Base-by-base conservation (phyloP, 2,888 invertebrate genomes). In the Eupithecia tripunctaria region DNA sequence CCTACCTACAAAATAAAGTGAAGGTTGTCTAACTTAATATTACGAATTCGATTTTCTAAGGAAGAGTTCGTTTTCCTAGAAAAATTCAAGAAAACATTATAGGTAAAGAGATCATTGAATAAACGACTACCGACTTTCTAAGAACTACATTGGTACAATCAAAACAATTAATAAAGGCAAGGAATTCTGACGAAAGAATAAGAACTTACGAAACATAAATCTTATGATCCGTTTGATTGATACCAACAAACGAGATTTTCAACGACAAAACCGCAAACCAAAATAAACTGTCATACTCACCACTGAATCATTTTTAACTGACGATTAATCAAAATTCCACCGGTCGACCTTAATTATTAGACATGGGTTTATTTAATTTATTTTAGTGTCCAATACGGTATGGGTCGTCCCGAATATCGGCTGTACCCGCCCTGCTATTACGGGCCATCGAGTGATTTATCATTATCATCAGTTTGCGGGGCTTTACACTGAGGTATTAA, bases 271-370 rank as follows among this genome's bases (percentile, higher is more conserved):
- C 67, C 29, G 43, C 64, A 70, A 56, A 70, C 36, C 51, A 68
- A 70, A 68, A 75, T 74, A 72, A 74, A 77, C 71, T 80, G 80
- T 79, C 81, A 78, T 71, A 75, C 78, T 78, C 77, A 71, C 69
- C 75, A 76, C 71, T 76, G 78, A 80, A 79, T 80, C 78, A 77
- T 75, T 68, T 73, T 69, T 65, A 76, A 71, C 70, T 5, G 77
- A 68, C 84, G 79, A 84, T 86, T 84, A 85, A 84, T 86, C 85
- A 86, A 85, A 85, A 82, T 80, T 84, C 84, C 84, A 82, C 81
- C 80, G 81, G 75, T 80, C 81, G 72, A 79, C 82, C 82, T 84
- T 86, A 85, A 85, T 86, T 86, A 85, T 84, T 85, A 86, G 84
- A 85, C 83, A 81, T 74, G 80, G 82, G 81, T 81, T 83, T 84